These are phyloP conservation scores for Horisme vitalbata DNA, from an alignment of 2,888 invertebrate species.

Conservation along the genomic window DNA sequence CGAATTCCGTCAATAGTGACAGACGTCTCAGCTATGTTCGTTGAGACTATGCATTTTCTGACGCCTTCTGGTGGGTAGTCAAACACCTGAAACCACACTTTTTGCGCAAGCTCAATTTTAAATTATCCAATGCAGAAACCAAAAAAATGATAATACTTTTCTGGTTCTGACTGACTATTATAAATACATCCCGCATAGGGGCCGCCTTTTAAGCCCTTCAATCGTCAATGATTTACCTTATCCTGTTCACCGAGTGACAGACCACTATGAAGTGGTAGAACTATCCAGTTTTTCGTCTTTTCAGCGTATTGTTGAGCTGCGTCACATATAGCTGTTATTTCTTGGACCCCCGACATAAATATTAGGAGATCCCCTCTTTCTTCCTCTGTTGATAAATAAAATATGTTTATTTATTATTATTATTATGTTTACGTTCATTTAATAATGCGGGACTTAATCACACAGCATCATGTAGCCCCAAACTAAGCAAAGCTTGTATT, in stretches of 20 bases:
- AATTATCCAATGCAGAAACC: too few relatives aligned
- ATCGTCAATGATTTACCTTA: constrained; percentile 84
- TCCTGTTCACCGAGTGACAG: constrained; percentile 97
- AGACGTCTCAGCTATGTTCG: constrained; percentile 99
- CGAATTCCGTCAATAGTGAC: constrained; percentile 99
- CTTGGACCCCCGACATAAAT: constrained; percentile 97
- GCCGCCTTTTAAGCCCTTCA: too few relatives aligned
- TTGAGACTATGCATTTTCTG: constrained; percentile 97
- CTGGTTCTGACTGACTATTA: too few relatives aligned
- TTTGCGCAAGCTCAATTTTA: too few relatives aligned
- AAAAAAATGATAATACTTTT: too few relatives aligned
- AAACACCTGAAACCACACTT: constrained; percentile 91
- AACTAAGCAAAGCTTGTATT: too few relatives aligned
- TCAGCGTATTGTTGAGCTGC: constrained; percentile 92
- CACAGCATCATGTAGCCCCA: too few relatives aligned
- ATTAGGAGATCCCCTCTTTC: constrained; percentile 97
- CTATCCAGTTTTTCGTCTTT: constrained; percentile 93
- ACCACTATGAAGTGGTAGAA: constrained; percentile 95
- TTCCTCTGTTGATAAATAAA: constrained; percentile 67
- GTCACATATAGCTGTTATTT: constrained; percentile 94
- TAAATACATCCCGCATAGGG: too few relatives aligned
- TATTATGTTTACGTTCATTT: too few relatives aligned
- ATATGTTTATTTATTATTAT: background rate
- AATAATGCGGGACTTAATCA: too few relatives aligned
- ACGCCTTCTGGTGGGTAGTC: constrained; percentile 97